Evolutionary conservation across 2,797 vertebrate species (phyloP).

Genomic region (Falco berigora): DNA sequence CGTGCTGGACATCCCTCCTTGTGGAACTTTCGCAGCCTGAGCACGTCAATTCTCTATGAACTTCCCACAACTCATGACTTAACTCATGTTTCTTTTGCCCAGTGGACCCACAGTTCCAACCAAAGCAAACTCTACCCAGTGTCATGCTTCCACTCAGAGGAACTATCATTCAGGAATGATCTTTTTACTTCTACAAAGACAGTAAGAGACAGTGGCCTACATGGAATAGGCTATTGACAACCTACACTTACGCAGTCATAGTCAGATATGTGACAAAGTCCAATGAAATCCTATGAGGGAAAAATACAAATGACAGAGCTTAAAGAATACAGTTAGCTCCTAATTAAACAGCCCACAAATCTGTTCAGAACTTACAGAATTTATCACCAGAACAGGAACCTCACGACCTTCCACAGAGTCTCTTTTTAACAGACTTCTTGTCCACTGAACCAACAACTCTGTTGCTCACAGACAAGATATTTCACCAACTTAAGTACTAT

Average conservation of each 20-base stretch:
- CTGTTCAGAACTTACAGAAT: not conserved
- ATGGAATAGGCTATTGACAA: not conserved
- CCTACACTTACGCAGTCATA: not conserved
- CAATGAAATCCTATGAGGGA: slow-evolving; percentile 22
- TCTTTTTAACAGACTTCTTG: slow-evolving; percentile 30
- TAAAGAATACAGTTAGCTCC: slow-evolving; percentile 45
- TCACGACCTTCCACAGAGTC: not conserved
- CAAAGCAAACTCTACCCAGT: not conserved
- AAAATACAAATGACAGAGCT: slow-evolving; percentile 39
- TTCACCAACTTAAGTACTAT: slow-evolving; percentile 30
- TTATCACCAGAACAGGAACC: slow-evolving; percentile 23
- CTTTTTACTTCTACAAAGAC: not conserved
- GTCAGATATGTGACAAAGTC: slow-evolving; percentile 28
- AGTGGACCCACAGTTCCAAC: not conserved
- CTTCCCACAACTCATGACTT: not conserved
- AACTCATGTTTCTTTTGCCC: not conserved
- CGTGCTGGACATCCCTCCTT: not conserved
- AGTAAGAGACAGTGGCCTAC: not conserved
- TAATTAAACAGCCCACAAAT: slow-evolving; percentile 50
- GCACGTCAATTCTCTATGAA: not conserved
- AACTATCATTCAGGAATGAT: not conserved
- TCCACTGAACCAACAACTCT: slow-evolving; percentile 15
- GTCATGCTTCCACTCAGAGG: not conserved
- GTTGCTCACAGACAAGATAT: not conserved
- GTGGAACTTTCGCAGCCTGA: not conserved